Percentiles rank a stretch among this genome's conserved stretches.
These are phyloP conservation scores for Canis aureus DNA, from an alignment of 2,113 vertebrate genomes.

Conservation along the genomic window DNA sequence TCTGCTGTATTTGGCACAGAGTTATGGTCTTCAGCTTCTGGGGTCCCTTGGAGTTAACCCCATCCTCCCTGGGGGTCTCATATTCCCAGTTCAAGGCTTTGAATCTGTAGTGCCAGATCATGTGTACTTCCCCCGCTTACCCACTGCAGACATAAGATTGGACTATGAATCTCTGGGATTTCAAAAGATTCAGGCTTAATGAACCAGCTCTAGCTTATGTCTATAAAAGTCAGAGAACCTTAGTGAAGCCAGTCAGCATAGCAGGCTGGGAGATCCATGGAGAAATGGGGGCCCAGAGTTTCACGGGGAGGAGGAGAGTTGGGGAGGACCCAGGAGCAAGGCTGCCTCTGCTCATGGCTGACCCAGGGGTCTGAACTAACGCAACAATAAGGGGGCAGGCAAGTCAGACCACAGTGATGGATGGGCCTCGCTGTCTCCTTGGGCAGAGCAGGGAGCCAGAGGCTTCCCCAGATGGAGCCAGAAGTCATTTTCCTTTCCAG, in stretches of 20 bases:
- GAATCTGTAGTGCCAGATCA: constrained; percentile 27
- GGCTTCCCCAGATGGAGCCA: constrained; percentile 62
- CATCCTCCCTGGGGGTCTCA: neutral
- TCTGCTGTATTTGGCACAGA: neutral
- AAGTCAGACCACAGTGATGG: constrained; percentile 41
- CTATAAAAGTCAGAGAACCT: constrained; percentile 72
- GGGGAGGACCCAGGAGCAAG: neutral
- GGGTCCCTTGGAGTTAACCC: neutral
- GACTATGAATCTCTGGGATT: constrained; percentile 58
- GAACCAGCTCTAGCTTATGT: constrained; percentile 74
- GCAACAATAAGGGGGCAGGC: neutral
- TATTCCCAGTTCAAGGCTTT: neutral
- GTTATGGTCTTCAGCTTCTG: neutral
- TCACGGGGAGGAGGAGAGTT: neutral
- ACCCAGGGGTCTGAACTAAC: constrained; percentile 50
- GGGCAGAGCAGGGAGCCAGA: constrained; percentile 55
- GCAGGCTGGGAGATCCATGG: neutral
- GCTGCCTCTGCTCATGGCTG: constrained; percentile 68
- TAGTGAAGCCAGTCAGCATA: constrained; percentile 37
- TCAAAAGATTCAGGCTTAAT: constrained; percentile 77
- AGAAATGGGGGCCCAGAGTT: neutral
- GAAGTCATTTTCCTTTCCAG: constrained; percentile 78
- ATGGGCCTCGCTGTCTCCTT: neutral
- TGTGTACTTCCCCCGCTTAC: neutral
- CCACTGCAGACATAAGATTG: constrained; percentile 5